phyloP scores from a whole-genome alignment of 2,113 vertebrate genomes.

The Scartelaos histophorus region DNA sequence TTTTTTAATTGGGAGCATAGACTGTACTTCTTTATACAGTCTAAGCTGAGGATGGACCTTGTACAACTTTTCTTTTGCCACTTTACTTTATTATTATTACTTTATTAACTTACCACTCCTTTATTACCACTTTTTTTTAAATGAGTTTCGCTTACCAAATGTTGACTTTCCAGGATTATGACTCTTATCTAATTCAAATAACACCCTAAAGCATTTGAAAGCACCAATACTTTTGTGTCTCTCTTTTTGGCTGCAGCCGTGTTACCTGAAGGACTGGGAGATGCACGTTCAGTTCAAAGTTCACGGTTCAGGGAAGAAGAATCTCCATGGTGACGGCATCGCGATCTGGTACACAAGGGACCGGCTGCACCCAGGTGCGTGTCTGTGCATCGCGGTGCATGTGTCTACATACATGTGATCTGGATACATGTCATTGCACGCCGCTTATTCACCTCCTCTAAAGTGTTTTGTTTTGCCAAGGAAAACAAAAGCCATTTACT shows the following conservation, averaged over 20 bases:
- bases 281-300: constrained; percentile 95
- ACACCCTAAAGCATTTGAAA: neutral
- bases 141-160: no score
- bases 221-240: neutral
- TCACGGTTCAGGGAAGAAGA: constrained; percentile 94
- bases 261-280: constrained; percentile 98
- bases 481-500: neutral
- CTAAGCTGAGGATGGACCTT: no score
- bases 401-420: neutral
- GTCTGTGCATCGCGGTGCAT: constrained; percentile 59
- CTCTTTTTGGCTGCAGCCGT: constrained; percentile 77
- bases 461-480: neutral
- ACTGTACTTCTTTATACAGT: no score
- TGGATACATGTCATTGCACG: neutral
- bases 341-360: constrained; percentile 97
- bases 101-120: no score
- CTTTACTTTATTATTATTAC: no score
- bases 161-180: no score
- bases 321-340: constrained; percentile 94
- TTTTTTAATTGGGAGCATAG: no score
- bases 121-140: no score
- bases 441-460: neutral
- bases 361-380: constrained; percentile 83
- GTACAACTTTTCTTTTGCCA: no score
- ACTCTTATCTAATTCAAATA: no score